Conservation (phyloP, 2,888 invertebrate genomes). For the Pimpla rufipes region DNA sequence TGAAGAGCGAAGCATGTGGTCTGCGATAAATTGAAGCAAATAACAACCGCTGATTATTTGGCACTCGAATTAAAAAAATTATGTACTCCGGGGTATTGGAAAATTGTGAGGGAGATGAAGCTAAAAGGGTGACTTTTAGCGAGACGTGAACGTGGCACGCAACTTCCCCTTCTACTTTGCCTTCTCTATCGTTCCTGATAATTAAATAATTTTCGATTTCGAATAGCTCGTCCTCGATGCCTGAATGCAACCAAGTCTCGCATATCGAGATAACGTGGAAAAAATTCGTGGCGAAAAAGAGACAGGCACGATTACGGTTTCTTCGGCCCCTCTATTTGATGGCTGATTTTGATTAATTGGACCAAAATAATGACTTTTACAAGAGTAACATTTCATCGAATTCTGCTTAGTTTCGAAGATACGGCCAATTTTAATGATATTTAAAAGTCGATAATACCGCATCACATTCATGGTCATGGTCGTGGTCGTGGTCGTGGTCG, state of each 20-base stretch:
- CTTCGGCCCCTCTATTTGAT: no score
- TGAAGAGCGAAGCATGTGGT: not conserved
- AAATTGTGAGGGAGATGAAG: not conserved
- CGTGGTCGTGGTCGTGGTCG: no score
- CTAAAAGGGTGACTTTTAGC: not conserved
- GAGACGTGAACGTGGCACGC: not conserved
- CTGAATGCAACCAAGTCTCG: not conserved
- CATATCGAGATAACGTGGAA: not conserved
- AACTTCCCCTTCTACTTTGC: not conserved
- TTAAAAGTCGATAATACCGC: no score
- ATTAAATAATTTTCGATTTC: not conserved
- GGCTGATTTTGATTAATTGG: no score
- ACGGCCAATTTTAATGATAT: no score
- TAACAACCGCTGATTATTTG: not conserved
- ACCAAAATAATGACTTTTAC: no score
- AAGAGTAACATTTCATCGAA: no score
- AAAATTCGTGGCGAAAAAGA: no score
- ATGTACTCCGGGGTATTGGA: not conserved
- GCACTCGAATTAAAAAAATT: not conserved
- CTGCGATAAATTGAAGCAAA: not conserved
- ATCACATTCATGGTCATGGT: no score
- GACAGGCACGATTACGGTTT: no score
- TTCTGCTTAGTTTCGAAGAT: no score
- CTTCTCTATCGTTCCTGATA: not conserved
- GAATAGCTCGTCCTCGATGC: not conserved